These are phyloP conservation scores for Arenaria interpres DNA, from an alignment of 2,113 vertebrate species.

Conservation along the genomic window DNA sequence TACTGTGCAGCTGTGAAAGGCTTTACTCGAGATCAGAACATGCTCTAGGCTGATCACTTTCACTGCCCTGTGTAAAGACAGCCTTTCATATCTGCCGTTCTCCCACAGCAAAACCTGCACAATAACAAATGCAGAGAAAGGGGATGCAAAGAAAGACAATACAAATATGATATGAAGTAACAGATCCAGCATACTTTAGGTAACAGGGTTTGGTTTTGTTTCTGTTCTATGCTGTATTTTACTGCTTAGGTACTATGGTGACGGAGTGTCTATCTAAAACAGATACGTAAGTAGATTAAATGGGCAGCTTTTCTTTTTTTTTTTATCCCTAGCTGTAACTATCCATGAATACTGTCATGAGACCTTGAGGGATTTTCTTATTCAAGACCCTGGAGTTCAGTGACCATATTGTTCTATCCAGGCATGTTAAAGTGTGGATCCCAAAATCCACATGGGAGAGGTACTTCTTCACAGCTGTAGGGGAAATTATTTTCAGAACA, in stretches of 20 bases:
- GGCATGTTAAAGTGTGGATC: background rate
- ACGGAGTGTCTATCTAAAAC: background rate
- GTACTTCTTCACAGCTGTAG: conserved; percentile 17
- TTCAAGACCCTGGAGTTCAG: background rate
- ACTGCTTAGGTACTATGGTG: background rate
- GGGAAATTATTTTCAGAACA: conserved; percentile 38
- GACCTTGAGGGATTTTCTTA: background rate
- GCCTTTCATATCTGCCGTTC: background rate
- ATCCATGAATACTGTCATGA: background rate
- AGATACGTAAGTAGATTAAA: background rate
- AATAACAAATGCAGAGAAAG: background rate
- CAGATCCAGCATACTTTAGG: background rate
- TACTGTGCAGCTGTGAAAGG: background rate
- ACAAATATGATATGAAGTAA: background rate
- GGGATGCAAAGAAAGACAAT: background rate
- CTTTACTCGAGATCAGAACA: background rate
- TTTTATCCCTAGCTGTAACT: background rate
- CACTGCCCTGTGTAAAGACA: background rate
- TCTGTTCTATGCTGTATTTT: background rate
- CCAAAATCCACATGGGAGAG: background rate
- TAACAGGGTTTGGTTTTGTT: background rate
- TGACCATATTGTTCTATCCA: conserved; percentile 14
- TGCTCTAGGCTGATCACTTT: background rate
- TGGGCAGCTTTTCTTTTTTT: background rate
- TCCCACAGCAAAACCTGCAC: background rate